These are phyloP conservation scores for Grus americana DNA, from an alignment of 2,113 vertebrate genomes.

Conservation along the genomic window DNA sequence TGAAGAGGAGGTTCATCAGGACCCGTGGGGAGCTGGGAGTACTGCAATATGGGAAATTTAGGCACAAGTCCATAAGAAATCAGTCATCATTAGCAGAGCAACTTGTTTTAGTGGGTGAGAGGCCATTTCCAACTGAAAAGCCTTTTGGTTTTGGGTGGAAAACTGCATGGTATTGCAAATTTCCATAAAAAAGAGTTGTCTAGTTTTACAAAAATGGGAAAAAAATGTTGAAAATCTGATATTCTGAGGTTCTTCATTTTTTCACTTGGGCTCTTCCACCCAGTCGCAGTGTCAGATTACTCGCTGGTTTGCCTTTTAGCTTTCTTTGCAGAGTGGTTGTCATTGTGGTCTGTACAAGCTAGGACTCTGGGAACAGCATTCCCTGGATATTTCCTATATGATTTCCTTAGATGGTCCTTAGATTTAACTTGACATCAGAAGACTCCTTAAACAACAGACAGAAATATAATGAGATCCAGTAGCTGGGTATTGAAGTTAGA, in stretches of 20 bases:
- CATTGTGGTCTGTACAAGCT: background rate
- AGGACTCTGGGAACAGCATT: background rate
- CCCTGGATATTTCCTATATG: background rate
- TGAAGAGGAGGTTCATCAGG: background rate
- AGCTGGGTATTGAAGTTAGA: background rate
- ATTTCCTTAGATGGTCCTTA: background rate
- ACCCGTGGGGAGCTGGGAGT: background rate
- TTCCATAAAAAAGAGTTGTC: background rate
- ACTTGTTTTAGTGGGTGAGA: background rate
- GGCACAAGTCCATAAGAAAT: background rate
- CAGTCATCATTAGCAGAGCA: background rate
- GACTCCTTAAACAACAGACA: background rate
- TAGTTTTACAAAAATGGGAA: background rate
- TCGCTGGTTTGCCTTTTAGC: background rate
- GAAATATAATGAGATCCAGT: background rate
- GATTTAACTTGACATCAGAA: background rate
- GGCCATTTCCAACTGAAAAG: background rate
- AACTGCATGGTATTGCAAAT: background rate
- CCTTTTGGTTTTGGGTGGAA: background rate
- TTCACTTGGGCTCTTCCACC: background rate
- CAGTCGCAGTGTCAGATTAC: background rate
- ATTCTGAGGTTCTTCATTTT: background rate
- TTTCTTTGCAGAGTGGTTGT: background rate
- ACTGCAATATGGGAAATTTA: rapidly evolving
- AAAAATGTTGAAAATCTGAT: background rate